Evolutionary conservation across 2,888 invertebrate species (phyloP), one percentile per base, ranked within the genome.

Genomic region (Archaeoteleia sp.): DNA sequence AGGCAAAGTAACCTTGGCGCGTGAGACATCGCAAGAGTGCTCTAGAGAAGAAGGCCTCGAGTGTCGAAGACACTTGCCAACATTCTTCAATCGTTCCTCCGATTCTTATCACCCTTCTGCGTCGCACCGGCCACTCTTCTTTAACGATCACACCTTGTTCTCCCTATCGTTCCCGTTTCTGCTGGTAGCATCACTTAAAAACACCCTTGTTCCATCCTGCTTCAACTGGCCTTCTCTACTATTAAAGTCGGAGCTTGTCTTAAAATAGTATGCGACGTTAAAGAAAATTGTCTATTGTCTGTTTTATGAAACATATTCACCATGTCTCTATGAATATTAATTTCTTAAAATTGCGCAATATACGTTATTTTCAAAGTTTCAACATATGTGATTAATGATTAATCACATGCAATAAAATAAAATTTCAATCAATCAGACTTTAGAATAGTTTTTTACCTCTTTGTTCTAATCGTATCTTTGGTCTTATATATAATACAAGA

Each of bases 71-170:
- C 53, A 39, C 48, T 53, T 15, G 23, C 20, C 12, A 42, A 62
- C 48, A 53, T 55, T 42, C 46, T 55, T 42, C 35, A 55, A 49
- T 43, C 37, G 48, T 54, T 49, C 49, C 48, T 37, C 43, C 49
- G 63, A 63, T 63, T 57, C 63, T 63, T 63, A 63, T 57, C 51
- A 37, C 25, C 20, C 57, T 27, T 42, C 27, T 13, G 8, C 14
- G 27, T 6, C 35, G 23, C 46, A 34, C 39, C 58, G 49, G 48
- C 55, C 54, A 49, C 55, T 58, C 49, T 60, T 45, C 37, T 49
- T 66, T 70, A 72, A 67, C 60, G 61, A 67, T 55, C 45, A n/a
- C 57, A 43, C 40, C 65, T 67, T 65, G 55, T 68, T 66, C 55
- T 27, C 20, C 27, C 17, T 23, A 14, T 27, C 46, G 46, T 49